A percentile compares a stretch with the other conserved stretches of the same genome.
phyloP scores from a whole-genome alignment of 2,888 invertebrate genomes.

The Microctonus hyperodae region DNA sequence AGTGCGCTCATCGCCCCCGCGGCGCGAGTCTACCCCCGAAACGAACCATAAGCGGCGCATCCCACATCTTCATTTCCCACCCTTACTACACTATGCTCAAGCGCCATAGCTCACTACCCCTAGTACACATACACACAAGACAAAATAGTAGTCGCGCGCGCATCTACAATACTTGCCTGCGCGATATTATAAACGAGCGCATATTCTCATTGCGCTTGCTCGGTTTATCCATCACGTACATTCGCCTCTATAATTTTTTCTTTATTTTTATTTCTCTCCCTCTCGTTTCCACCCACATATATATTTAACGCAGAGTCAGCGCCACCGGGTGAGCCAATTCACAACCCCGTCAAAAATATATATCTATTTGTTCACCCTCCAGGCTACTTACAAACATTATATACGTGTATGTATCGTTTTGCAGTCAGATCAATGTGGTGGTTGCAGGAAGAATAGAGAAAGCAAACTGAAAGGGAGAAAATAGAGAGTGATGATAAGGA shows the following conservation, averaged over 20 bases:
- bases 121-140: conserved; percentile 35
- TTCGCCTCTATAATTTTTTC: conserved; percentile 17
- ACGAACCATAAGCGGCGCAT: conserved; percentile 62
- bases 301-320: conserved; percentile 30
- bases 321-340: conserved; percentile 36
- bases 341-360: conserved; percentile 30
- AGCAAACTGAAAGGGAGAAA: background rate
- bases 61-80: conserved; percentile 56
- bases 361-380: conserved; percentile 25
- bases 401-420: background rate
- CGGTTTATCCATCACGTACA: conserved; percentile 24
- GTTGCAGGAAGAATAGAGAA: background rate
- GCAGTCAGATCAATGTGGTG: conserved; percentile 7
- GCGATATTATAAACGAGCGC: conserved; percentile 15
- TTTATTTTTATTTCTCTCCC: background rate
- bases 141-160: conserved; percentile 1
- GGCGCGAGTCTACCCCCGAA: conserved; percentile 63
- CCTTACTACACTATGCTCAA: conserved; percentile 28
- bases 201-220: conserved; percentile 33
- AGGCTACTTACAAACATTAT: background rate
- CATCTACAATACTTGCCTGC: background rate
- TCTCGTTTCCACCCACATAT: conserved; percentile 27
- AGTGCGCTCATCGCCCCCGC: conserved; percentile 63
- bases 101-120: conserved; percentile 31
- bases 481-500: background rate